Evolutionary conservation across 2,888 invertebrate species (phyloP).

Genomic region (Synanthedon vespiformis): DNA sequence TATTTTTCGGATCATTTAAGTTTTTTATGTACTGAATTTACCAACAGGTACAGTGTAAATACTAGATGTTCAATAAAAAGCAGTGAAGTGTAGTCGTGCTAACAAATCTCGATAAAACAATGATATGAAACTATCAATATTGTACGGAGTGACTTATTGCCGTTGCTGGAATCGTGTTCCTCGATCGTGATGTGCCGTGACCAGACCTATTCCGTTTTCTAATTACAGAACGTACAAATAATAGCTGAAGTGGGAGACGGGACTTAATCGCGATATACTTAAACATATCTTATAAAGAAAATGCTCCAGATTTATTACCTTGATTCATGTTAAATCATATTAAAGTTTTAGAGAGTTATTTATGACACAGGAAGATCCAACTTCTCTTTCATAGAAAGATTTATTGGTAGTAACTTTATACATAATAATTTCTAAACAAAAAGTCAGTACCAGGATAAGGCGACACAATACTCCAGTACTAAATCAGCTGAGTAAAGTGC

Average conservation of each 20-base stretch:
- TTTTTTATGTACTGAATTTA: too few relatives aligned
- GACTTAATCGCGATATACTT: constrained; percentile 15
- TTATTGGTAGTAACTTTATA: too few relatives aligned
- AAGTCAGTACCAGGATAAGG: background rate
- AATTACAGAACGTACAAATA: constrained; percentile 38
- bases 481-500: background rate
- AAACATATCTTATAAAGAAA: too few relatives aligned
- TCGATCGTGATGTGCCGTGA: constrained; percentile 30
- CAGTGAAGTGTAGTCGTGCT: background rate
- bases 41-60: background rate
- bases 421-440: too few relatives aligned
- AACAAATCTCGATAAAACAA: background rate
- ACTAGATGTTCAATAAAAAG: background rate
- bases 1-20: too few relatives aligned
- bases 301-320: too few relatives aligned
- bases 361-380: too few relatives aligned
- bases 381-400: too few relatives aligned
- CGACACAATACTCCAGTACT: background rate
- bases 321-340: too few relatives aligned
- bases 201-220: constrained; percentile 36
- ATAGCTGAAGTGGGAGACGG: constrained; percentile 21
- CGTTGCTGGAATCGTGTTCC: constrained; percentile 27
- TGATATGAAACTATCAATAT: background rate
- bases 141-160: constrained; percentile 22
- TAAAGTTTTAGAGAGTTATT: too few relatives aligned